Evolutionary conservation across 2,797 vertebrate genomes (phyloP).

Genomic region (Pachyuromys duprasi): DNA sequence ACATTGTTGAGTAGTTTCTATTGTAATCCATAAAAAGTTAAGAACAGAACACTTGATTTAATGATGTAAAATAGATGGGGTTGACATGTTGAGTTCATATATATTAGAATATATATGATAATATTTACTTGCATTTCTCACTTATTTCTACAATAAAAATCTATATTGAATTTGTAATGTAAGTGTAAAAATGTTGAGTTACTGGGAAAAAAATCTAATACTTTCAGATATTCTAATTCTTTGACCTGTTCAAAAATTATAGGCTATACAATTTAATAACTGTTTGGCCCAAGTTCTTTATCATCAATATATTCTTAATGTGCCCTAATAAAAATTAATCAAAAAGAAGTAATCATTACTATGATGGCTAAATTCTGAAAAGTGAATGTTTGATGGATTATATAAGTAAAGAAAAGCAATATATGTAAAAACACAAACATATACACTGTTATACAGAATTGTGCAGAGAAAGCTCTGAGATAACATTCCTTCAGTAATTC

Average conservation of each 20-base stretch:
- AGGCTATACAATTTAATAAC: background rate
- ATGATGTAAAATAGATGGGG: background rate
- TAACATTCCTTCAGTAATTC: background rate
- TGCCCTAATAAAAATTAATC: background rate
- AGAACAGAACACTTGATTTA: background rate
- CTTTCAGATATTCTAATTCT: background rate
- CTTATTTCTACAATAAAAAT: conserved; percentile 17
- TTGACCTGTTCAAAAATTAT: conserved; percentile 17
- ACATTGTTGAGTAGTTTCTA: background rate
- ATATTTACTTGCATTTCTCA: background rate
- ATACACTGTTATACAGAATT: background rate
- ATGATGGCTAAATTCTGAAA: conserved; percentile 11
- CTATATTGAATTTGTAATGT: background rate
- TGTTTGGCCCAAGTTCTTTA: background rate
- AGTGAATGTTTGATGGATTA: background rate
- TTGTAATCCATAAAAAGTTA: background rate
- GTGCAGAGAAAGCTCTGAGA: background rate
- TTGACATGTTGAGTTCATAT: background rate
- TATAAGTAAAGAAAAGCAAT: background rate
- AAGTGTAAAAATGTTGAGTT: background rate
- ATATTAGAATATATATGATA: background rate
- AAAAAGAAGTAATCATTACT: background rate
- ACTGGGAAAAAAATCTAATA: background rate
- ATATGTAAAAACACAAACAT: background rate
- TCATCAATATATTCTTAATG: background rate